Conservation (phyloP, 2,797 vertebrate species). For the Neosalanx taihuensis region DNA sequence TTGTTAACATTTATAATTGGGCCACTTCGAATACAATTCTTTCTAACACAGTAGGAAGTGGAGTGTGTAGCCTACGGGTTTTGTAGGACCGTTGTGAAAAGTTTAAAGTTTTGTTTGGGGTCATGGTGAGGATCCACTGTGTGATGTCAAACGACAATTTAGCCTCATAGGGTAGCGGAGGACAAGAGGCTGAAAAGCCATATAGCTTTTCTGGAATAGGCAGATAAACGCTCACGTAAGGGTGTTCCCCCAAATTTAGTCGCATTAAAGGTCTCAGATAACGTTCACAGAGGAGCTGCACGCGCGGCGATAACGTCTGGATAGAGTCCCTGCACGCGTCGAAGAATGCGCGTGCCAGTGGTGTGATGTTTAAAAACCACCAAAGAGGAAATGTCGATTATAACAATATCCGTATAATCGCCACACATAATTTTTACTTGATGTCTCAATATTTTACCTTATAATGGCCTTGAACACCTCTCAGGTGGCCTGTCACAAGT, state of each 20-base stretch:
- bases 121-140: slow-evolving; percentile 37
- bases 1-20: too few relatives aligned
- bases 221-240: slow-evolving; percentile 73
- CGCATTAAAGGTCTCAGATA: slow-evolving; percentile 76
- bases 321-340: slow-evolving; percentile 17
- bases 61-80: too few relatives aligned
- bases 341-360: slow-evolving; percentile 8
- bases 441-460: slow-evolving; percentile 1
- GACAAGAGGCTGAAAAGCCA: slow-evolving; percentile 52
- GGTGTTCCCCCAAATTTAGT: slow-evolving; percentile 72
- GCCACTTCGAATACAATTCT: too few relatives aligned
- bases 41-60: too few relatives aligned
- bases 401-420: slow-evolving; percentile 10
- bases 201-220: slow-evolving; percentile 60
- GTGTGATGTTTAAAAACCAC: slow-evolving; percentile 19
- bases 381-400: slow-evolving; percentile 30
- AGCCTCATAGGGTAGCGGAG: slow-evolving; percentile 56
- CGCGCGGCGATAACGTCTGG: slow-evolving; percentile 69
- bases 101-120: slow-evolving; percentile 18
- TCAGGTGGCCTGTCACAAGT: neutral
- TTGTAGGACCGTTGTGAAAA: neutral
- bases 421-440: slow-evolving; percentile 24
- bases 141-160: slow-evolving; percentile 47
- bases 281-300: slow-evolving; percentile 66
- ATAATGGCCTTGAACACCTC: neutral